These are phyloP conservation scores for Drosophila serrata DNA, from an alignment of 1,140 invertebrate species.

Conservation along the genomic window DNA sequence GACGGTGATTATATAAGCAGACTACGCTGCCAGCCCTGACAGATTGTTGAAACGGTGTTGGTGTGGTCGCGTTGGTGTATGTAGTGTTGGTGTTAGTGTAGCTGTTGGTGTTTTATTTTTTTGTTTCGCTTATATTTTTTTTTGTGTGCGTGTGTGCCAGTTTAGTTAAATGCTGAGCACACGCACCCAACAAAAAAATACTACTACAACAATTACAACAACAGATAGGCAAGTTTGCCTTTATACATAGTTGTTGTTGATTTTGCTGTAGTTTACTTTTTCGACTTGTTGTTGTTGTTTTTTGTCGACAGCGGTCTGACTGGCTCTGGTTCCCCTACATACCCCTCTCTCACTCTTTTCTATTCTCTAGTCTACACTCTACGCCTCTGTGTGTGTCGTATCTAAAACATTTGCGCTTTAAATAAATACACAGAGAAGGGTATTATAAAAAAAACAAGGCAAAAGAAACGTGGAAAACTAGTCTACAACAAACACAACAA, in stretches of 20 bases:
- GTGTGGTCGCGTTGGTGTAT: constrained; percentile 28
- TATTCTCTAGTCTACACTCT: constrained; percentile 3
- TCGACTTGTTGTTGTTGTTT: constrained; percentile 34
- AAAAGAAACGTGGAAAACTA: constrained; percentile 59
- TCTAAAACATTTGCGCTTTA: constrained; percentile 84
- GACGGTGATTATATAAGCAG: constrained; percentile 76
- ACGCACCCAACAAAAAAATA: constrained; percentile 54
- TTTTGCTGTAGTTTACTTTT: constrained; percentile 57
- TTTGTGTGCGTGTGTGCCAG: constrained; percentile 67
- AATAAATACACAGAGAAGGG: constrained; percentile 79
- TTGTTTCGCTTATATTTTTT: constrained; percentile 30
- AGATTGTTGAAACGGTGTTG: constrained; percentile 25
- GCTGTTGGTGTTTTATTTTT: constrained; percentile 41
- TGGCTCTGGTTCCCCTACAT: constrained; percentile 32
- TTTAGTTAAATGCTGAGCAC: constrained; percentile 78
- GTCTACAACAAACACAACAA: constrained; percentile 37
- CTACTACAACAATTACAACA: constrained; percentile 15
- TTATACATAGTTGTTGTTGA: constrained; percentile 51
- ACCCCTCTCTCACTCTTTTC: constrained; percentile 1
- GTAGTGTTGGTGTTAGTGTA: constrained; percentile 32
- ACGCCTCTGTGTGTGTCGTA: constrained; percentile 65
- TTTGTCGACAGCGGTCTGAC: constrained; percentile 53
- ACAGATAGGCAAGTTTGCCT: constrained; percentile 78
- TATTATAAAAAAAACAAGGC: constrained; percentile 62
- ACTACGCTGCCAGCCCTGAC: constrained; percentile 33